Percentiles rank a stretch among this genome's conserved stretches.
These are phyloP conservation scores for Drosophila baimaii DNA, from an alignment of 1,140 invertebrate genomes.

Conservation along the genomic window DNA sequence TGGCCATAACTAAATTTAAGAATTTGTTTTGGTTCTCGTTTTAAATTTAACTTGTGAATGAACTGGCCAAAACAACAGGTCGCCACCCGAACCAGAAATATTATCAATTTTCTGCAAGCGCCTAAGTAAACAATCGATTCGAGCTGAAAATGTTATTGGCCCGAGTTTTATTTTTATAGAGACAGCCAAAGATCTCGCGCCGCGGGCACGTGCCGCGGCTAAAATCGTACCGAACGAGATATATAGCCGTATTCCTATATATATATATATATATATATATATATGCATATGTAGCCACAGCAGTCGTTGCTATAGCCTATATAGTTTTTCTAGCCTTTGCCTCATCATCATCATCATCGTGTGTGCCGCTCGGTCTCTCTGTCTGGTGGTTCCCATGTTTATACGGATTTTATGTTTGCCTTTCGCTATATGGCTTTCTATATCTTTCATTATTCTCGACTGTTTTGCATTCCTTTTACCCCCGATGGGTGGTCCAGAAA, in stretches of 20 bases:
- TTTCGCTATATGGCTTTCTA: constrained; percentile 27
- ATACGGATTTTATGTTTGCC: constrained; percentile 40
- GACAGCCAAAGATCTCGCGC: constrained; percentile 29
- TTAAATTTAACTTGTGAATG: constrained; percentile 76
- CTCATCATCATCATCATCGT: constrained; percentile 11
- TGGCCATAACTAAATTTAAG: constrained; percentile 80
- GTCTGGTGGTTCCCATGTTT: constrained; percentile 36
- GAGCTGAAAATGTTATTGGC: constrained; percentile 52
- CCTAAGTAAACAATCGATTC: constrained; percentile 72
- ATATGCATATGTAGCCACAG: constrained; percentile 7
- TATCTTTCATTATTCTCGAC: constrained; percentile 20
- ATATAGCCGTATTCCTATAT: constrained; percentile 4
- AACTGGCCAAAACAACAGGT: constrained; percentile 54
- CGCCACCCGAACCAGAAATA: constrained; percentile 43
- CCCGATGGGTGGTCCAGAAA: constrained; percentile 38
- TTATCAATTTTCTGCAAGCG: constrained; percentile 68
- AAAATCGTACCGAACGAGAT: constrained; percentile 50
- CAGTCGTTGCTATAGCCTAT: constrained; percentile 27
- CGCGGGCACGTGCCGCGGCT: constrained; percentile 68
- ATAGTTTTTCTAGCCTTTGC: constrained; percentile 40
- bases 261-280: constrained; percentile 5
- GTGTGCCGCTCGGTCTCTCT: constrained; percentile 1
- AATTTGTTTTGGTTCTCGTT: constrained; percentile 80
- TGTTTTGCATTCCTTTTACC: constrained; percentile 29
- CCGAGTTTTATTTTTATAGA: constrained; percentile 70